These are phyloP conservation scores for Sarcophilus harrisii DNA, from an alignment of 2,797 vertebrate genomes.

Conservation along the genomic window DNA sequence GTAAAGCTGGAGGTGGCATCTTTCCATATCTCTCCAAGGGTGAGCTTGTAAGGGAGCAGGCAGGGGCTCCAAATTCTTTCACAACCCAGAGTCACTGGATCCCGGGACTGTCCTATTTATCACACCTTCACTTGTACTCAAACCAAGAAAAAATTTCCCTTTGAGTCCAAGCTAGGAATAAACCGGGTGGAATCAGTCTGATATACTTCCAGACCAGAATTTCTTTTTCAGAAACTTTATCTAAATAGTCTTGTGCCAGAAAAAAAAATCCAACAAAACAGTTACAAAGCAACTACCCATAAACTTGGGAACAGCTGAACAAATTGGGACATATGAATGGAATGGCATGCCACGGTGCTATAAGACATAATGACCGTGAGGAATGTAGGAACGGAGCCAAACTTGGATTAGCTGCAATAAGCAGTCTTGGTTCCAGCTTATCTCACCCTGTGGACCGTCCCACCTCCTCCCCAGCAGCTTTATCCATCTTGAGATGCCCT, in stretches of 20 bases:
- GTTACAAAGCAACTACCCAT: neutral
- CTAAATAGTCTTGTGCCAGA: neutral
- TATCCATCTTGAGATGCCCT: neutral
- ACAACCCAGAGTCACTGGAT: neutral
- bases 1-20: neutral
- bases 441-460: neutral
- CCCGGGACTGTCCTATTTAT: neutral
- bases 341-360: neutral
- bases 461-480: neutral
- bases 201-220: neutral
- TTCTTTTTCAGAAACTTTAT: neutral
- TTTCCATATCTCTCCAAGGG: neutral
- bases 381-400: neutral
- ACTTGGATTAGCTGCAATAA: neutral
- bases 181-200: neutral
- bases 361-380: neutral
- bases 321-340: neutral
- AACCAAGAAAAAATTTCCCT: neutral
- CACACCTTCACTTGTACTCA: neutral
- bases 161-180: neutral
- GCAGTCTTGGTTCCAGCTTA: neutral
- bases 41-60: neutral
- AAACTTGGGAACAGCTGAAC: neutral
- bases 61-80: neutral
- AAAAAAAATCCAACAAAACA: neutral